phyloP scores from a whole-genome alignment of 2,888 invertebrate genomes.

The Boloria euphrosyne region DNA sequence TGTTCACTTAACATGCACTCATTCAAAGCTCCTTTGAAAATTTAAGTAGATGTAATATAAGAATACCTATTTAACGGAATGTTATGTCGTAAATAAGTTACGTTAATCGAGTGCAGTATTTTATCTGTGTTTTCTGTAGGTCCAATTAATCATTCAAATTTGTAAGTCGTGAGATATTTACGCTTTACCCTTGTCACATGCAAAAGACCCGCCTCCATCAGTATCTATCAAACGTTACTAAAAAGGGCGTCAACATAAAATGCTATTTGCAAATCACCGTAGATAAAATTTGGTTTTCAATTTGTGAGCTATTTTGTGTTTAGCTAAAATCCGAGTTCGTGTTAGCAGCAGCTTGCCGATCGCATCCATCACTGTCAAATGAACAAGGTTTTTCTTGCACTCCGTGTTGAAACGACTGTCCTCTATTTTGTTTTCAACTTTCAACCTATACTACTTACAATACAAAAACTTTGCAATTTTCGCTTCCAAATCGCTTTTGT shows the following conservation, averaged over 20 bases:
- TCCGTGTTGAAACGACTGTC: slow-evolving; percentile 61
- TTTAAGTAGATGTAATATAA: too few species aligned
- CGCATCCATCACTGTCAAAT: slow-evolving; percentile 76
- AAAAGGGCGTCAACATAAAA: slow-evolving; percentile 30
- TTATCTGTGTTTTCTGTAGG: slow-evolving; percentile 20
- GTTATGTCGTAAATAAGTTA: too few species aligned
- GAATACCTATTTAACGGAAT: too few species aligned
- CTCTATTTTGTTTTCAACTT: slow-evolving; percentile 75
- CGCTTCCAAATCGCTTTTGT: slow-evolving; percentile 2
- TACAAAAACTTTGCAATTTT: slow-evolving; percentile 5
- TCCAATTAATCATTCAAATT: slow-evolving; percentile 39
- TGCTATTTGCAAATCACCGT: slow-evolving; percentile 35
- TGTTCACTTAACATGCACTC: too few species aligned
- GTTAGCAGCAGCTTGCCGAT: slow-evolving; percentile 55
- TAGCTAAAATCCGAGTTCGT: slow-evolving; percentile 49
- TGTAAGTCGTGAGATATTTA: slow-evolving; percentile 36
- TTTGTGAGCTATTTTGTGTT: slow-evolving; percentile 26
- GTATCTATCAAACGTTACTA: slow-evolving; percentile 37
- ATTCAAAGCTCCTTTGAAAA: too few species aligned
- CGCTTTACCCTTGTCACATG: slow-evolving; percentile 38
- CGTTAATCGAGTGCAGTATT: not conserved
- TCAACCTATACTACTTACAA: slow-evolving; percentile 62
- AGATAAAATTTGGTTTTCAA: slow-evolving; percentile 27
- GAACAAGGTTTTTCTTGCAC: slow-evolving; percentile 74
- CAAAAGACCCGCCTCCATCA: slow-evolving; percentile 36